Conservation (phyloP, 2,797 vertebrate species). For the Falco novaeseelandiae region DNA sequence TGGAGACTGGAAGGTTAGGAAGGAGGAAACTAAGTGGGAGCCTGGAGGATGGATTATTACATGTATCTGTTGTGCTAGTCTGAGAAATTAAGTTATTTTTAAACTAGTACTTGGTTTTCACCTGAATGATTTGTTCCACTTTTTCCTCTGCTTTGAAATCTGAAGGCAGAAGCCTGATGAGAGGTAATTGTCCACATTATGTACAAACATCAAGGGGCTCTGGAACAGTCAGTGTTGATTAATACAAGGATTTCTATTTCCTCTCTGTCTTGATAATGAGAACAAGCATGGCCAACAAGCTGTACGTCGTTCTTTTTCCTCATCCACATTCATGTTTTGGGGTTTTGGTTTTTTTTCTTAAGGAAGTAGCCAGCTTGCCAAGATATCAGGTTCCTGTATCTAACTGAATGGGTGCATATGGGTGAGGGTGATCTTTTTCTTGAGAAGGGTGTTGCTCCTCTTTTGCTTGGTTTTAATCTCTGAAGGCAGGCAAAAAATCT, state of each 20-base stretch:
- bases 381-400: neutral
- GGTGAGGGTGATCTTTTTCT: neutral
- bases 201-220: neutral
- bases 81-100: neutral
- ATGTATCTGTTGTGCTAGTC: neutral
- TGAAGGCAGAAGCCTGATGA: neutral
- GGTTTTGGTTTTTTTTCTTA: neutral
- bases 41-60: neutral
- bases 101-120: neutral
- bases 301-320: accelerated
- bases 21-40: neutral
- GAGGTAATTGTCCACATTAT: accelerated
- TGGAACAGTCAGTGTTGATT: neutral
- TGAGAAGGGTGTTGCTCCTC: neutral
- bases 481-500: neutral
- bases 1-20: neutral
- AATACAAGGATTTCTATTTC: neutral
- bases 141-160: neutral
- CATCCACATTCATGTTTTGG: neutral
- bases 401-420: neutral
- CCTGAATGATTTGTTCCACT: neutral
- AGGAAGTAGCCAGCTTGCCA: neutral
- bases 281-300: neutral
- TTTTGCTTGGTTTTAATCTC: neutral
- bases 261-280: neutral